A percentile compares a stretch with the other conserved stretches of the same genome.
Evolutionary conservation across 2,797 vertebrate genomes (phyloP).

Genomic region (Labroides dimidiatus): DNA sequence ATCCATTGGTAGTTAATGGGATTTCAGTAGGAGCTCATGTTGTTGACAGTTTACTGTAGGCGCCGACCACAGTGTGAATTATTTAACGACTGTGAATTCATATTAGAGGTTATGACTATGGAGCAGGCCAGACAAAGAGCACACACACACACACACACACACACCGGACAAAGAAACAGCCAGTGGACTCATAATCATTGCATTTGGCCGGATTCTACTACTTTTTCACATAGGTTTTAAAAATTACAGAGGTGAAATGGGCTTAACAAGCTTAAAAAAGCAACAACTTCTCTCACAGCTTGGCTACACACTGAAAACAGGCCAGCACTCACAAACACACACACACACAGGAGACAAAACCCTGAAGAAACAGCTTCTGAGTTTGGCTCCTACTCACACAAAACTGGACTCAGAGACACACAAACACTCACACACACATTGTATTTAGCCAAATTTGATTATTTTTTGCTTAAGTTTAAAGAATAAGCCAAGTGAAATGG

Average conservation of each 20-base stretch:
- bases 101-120: constrained; percentile 70
- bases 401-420: neutral
- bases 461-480: too few relatives aligned
- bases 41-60: constrained; percentile 71
- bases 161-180: too few relatives aligned
- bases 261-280: constrained; percentile 43
- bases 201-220: constrained; percentile 36
- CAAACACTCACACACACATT: neutral
- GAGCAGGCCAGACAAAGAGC: constrained; percentile 67
- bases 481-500: too few relatives aligned
- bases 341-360: too few relatives aligned
- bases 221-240: constrained; percentile 29
- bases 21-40: constrained; percentile 74
- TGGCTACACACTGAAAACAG: constrained; percentile 4
- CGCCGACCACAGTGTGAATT: constrained; percentile 76
- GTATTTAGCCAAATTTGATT: too few relatives aligned
- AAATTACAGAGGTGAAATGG: constrained; percentile 32
- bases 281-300: constrained; percentile 19
- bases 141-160: constrained; percentile 17
- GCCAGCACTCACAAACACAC: too few relatives aligned
- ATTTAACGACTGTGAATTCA: constrained; percentile 77
- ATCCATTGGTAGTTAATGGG: constrained; percentile 82
- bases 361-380: too few relatives aligned
- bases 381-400: neutral
- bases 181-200: neutral